Base-by-base conservation (phyloP, 2,113 vertebrate species). In the Cariama cristata region DNA sequence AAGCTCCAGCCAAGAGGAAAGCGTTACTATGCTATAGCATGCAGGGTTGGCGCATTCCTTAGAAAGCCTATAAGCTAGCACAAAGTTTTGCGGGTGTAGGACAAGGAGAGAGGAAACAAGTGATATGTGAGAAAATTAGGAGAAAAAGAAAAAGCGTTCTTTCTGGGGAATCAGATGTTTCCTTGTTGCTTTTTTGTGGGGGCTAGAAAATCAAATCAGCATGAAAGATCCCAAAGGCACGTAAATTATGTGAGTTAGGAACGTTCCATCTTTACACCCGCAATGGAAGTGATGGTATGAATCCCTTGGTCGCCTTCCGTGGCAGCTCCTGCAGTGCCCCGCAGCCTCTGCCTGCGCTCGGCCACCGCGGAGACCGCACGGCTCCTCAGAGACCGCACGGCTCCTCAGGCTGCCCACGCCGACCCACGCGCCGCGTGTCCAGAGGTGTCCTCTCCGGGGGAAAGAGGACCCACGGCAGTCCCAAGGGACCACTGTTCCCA, bases 221-320 rank as follows among this genome's bases (percentile, higher is more conserved):
- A 32, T 62, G 26, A 49, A 49, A 88, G 72, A 38, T 44, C 69
- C 67, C 74, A n/a, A 64, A 27, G 35, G 21, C 28, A 14, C 0
- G 2, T 38, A 68, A 67, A 63, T 59, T 38, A 26, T 1, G 0
- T 42, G 44, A 62, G 56, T 75, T 93, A 0, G 0, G 28, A 67
- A 85, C 55, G 26, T n/a, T 94, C 81, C 0, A 1, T 75, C 60
- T 72, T 81, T 47, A 50, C 8, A 32, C 8, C 33, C 38, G 15
- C 42, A 38, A 8, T 77, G 68, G 22, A 80, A 86, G 27, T 3
- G 12, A 21, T 35, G 12, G 4, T 24, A 14, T 38, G 63, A 52
- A 81, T 62, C 4, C 30, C 32, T 62, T 62, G 0, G 0, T 12
- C 0, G 0, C 14, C 55, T 5, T 74, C 68, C n/a, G 60, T 23